These are phyloP conservation scores for Laticauda laticaudata DNA, from an alignment of 2,113 vertebrate species.

Conservation along the genomic window DNA sequence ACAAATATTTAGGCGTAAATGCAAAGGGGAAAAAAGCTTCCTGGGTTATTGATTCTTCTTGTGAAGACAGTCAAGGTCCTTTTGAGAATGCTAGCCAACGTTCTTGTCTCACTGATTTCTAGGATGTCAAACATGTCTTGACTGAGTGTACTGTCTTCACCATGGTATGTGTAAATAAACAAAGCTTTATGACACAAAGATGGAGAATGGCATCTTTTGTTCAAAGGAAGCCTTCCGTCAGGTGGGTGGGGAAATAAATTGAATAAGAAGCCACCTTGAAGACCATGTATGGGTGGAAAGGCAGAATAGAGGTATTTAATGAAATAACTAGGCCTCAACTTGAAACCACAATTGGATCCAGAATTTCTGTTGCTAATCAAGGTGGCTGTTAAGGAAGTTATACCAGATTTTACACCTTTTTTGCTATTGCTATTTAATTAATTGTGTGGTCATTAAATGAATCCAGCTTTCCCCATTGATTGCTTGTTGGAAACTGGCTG, in stretches of 20 bases:
- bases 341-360: not conserved
- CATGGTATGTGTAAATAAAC: slow-evolving; percentile 48
- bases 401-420: not conserved
- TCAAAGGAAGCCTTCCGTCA: slow-evolving; percentile 38
- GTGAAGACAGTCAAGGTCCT: not conserved
- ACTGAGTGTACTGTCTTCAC: slow-evolving; percentile 49
- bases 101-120: slow-evolving; percentile 10
- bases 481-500: not conserved
- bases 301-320: not conserved
- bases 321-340: not conserved
- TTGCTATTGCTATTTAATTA: not conserved
- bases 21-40: not conserved
- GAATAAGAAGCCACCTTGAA: not conserved
- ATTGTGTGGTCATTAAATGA: too few species aligned
- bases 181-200: slow-evolving; percentile 28
- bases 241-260: slow-evolving; percentile 25
- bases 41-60: not conserved
- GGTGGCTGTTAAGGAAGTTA: not conserved
- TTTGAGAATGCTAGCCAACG: not conserved
- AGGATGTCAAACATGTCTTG: slow-evolving; percentile 29
- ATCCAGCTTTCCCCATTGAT: too few species aligned
- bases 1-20: not conserved
- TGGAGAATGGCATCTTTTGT: slow-evolving; percentile 40
- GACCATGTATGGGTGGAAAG: not conserved
- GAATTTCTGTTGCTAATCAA: not conserved